These are phyloP conservation scores for Leontopithecus rosalia DNA, from an alignment of 2,797 vertebrate species.

Conservation along the genomic window DNA sequence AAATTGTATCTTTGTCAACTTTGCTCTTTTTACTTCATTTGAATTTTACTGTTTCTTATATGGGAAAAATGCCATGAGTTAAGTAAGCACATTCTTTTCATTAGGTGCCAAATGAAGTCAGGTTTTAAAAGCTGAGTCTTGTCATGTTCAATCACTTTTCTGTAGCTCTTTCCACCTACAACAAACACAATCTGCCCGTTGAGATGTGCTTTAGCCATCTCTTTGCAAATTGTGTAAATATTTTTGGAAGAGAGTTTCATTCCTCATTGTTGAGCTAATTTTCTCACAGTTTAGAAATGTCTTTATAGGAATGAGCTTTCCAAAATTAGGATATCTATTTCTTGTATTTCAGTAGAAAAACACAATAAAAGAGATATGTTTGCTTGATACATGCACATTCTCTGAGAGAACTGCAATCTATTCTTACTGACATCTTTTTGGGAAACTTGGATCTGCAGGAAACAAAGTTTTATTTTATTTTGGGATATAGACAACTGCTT, in stretches of 20 bases:
- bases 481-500: slow-evolving; percentile 59
- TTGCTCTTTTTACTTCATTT: slow-evolving; percentile 6
- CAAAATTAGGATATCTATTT: slow-evolving; percentile 5
- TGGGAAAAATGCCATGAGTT: slow-evolving; percentile 17
- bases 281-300: neutral
- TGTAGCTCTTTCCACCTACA: neutral
- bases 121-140: slow-evolving; percentile 7
- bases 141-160: neutral
- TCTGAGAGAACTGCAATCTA: neutral
- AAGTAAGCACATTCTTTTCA: slow-evolving; percentile 49
- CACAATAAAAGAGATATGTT: neutral
- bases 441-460: slow-evolving; percentile 32
- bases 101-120: slow-evolving; percentile 15
- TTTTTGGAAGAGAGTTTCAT: neutral
- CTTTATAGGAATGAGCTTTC: slow-evolving; percentile 30
- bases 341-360: slow-evolving; percentile 27
- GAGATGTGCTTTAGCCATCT: neutral
- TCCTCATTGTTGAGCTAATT: neutral
- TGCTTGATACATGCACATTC: neutral
- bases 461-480: slow-evolving; percentile 68
- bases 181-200: neutral
- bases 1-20: neutral
- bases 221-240: slow-evolving; percentile 35
- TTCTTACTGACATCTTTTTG: neutral
- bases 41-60: neutral